phyloP scores from a whole-genome alignment of 2,888 invertebrate species.

The Tromatobia lineatoria region DNA sequence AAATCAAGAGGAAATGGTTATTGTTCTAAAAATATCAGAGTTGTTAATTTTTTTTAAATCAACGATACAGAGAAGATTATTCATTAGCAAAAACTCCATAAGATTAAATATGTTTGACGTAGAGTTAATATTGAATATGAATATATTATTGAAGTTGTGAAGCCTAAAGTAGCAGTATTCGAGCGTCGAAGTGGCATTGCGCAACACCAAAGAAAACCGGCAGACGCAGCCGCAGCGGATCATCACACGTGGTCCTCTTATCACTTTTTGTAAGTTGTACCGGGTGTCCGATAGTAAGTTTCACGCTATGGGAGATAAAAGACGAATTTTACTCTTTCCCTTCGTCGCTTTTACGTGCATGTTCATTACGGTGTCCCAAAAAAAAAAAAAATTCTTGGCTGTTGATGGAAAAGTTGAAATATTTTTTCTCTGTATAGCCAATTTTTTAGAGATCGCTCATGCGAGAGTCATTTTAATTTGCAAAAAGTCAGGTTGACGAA shows the following conservation, averaged over 20 bases:
- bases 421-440: too few species aligned
- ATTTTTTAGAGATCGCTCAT: too few species aligned
- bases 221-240: constrained; percentile 30
- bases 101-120: not conserved
- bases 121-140: not conserved
- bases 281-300: constrained; percentile 41
- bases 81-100: not conserved
- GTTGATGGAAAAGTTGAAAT: too few species aligned
- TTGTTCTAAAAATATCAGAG: not conserved
- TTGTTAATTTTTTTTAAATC: too few species aligned
- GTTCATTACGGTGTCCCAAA: too few species aligned
- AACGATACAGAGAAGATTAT: too few species aligned
- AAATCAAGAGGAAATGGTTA: not conserved
- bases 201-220: constrained; percentile 27
- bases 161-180: constrained; percentile 16
- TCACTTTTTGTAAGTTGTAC: constrained; percentile 53
- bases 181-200: constrained; percentile 21
- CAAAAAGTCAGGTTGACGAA: too few species aligned
- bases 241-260: constrained; percentile 58
- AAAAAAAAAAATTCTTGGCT: too few species aligned
- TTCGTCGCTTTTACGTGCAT: not conserved
- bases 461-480: too few species aligned
- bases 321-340: constrained; percentile 1
- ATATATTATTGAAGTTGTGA: constrained; percentile 1
- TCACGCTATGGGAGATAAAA: constrained; percentile 36